These are phyloP conservation scores for Bujurquina vittata DNA, from an alignment of 2,113 vertebrate genomes.

Conservation along the genomic window DNA sequence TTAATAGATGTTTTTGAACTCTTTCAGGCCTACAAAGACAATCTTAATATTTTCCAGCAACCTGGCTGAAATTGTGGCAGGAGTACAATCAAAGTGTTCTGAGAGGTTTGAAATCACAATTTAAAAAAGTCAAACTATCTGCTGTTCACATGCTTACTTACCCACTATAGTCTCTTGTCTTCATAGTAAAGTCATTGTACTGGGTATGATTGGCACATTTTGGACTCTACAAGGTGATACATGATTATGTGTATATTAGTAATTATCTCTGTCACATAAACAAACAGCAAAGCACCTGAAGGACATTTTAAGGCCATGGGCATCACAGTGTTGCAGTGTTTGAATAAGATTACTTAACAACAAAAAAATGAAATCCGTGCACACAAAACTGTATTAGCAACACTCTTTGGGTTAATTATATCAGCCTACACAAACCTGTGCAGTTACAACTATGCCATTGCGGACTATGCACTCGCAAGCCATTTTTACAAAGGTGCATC, in stretches of 20 bases:
- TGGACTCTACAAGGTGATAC: slow-evolving; percentile 1
- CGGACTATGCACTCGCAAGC: neutral
- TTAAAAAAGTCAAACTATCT: slow-evolving; percentile 6
- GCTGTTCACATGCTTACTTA: neutral
- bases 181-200: neutral
- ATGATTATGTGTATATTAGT: slow-evolving; percentile 10
- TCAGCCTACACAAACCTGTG: neutral
- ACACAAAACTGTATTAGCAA: neutral
- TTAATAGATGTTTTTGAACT: slow-evolving; percentile 66
- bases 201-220: neutral
- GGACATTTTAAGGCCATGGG: neutral
- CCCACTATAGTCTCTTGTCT: neutral
- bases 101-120: slow-evolving; percentile 14
- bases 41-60: slow-evolving; percentile 5
- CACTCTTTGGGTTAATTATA: neutral
- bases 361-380: neutral
- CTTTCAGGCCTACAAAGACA: slow-evolving; percentile 41
- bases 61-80: slow-evolving; percentile 16
- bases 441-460: neutral
- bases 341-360: neutral
- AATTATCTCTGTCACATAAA: slow-evolving; percentile 3
- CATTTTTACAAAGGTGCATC: neutral
- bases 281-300: neutral
- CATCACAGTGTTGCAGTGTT: neutral
- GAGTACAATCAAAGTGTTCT: slow-evolving; percentile 13